Conservation (phyloP, 1,140 invertebrate species). For the Heliconius himera region DNA sequence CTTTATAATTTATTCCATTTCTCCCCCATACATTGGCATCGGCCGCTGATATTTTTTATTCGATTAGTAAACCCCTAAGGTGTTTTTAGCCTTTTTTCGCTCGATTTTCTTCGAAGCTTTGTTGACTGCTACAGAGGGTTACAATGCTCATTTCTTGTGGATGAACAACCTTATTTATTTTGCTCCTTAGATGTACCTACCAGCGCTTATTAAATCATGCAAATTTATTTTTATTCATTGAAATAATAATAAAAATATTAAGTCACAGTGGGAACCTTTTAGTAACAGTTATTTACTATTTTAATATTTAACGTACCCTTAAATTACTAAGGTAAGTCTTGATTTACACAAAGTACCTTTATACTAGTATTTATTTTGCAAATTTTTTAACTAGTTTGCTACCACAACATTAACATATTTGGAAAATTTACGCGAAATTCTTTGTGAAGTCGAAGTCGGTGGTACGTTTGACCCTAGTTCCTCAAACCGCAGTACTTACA, state of each 20-base stretch:
- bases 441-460: constrained; percentile 33
- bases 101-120: constrained; percentile 82
- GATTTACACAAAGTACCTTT: too few species aligned
- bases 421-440: constrained; percentile 32
- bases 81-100: constrained; percentile 83
- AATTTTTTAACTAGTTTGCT: constrained; percentile 24
- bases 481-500: constrained; percentile 75
- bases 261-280: neutral
- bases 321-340: too few species aligned
- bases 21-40: constrained; percentile 79
- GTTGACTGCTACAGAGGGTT: constrained; percentile 78
- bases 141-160: constrained; percentile 78
- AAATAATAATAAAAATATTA: neutral
- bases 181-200: constrained; percentile 35
- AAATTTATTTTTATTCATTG: constrained; percentile 10
- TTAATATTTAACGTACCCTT: neutral
- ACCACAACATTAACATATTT: constrained; percentile 39
- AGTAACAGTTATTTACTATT: neutral
- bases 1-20: constrained; percentile 81
- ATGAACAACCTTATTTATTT: constrained; percentile 76
- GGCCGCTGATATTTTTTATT: constrained; percentile 83
- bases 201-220: constrained; percentile 1
- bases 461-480: constrained; percentile 39
- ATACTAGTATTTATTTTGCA: neutral
- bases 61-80: constrained; percentile 83